phyloP scores from a whole-genome alignment of 1,140 invertebrate species.

The Yoshiicerus persimilis region DNA sequence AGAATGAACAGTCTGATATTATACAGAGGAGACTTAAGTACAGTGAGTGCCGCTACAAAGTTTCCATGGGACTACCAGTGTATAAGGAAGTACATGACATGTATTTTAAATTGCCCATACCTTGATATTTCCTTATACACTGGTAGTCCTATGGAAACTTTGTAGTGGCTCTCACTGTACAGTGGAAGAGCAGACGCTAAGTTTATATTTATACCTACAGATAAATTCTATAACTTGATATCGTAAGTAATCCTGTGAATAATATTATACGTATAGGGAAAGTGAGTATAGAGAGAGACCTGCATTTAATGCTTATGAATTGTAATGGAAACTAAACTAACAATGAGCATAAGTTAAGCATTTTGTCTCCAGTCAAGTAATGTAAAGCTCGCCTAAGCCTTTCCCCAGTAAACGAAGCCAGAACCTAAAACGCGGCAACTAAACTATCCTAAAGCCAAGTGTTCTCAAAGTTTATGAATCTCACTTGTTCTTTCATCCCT shows the following conservation, averaged over 20 bases:
- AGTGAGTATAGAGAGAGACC: not conserved
- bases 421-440: not conserved
- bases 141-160: too few relatives aligned
- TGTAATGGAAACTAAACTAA: not conserved
- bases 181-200: not conserved
- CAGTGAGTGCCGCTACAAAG: too few relatives aligned
- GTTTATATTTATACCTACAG: not conserved
- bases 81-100: too few relatives aligned
- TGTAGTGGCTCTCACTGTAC: too few relatives aligned
- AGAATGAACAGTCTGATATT: not conserved
- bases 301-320: not conserved
- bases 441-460: not conserved
- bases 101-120: too few relatives aligned
- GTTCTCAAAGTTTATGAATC: not conserved
- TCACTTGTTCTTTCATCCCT: constrained; percentile 3
- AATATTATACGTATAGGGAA: not conserved
- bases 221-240: not conserved
- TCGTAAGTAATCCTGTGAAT: not conserved
- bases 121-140: too few relatives aligned
- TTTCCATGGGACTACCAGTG: too few relatives aligned
- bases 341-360: constrained; percentile 3
- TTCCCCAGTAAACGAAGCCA: not conserved
- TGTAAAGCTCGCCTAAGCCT: not conserved
- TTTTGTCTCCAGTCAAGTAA: not conserved
- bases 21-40: not conserved